Evolutionary conservation across 2,797 vertebrate genomes (phyloP).

Genomic region (Poeciliopsis turneri): DNA sequence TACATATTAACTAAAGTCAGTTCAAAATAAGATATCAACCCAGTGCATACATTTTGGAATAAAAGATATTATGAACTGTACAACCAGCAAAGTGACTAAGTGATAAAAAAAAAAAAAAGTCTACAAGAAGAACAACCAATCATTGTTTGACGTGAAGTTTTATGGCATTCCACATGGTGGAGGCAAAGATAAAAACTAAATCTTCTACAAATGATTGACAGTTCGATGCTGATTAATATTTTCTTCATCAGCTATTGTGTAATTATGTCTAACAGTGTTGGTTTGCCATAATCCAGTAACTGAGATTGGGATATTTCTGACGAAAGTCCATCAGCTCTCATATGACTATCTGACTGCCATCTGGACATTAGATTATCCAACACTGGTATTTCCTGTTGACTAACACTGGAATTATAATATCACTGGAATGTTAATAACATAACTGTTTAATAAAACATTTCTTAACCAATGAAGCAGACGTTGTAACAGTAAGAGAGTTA

Average conservation of each 20-base stretch:
- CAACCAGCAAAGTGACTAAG: background rate
- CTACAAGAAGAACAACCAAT: background rate
- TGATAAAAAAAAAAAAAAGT: background rate
- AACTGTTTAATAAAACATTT: conserved; percentile 1
- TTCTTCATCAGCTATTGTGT: background rate
- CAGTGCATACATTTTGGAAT: background rate
- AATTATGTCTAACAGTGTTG: background rate
- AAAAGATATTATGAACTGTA: background rate
- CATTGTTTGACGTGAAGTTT: conserved; percentile 27
- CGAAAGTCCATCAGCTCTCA: conserved; percentile 16
- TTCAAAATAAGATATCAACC: background rate
- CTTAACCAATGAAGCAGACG: background rate
- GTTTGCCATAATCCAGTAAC: background rate
- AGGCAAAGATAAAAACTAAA: conserved; percentile 53
- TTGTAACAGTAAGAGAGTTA: background rate
- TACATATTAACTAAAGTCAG: background rate
- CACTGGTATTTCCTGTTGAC: conserved; percentile 52
- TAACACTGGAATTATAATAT: conserved; percentile 32
- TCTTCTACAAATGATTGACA: background rate
- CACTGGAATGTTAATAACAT: conserved; percentile 3
- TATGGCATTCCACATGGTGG: conserved; percentile 58
- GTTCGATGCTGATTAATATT: background rate
- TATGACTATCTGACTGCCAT: conserved; percentile 36
- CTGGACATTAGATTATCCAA: conserved; percentile 39
- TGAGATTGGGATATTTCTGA: conserved; percentile 16